Evolutionary conservation across 2,797 vertebrate genomes (phyloP).

Genomic region (Coregonus suidteri): DNA sequence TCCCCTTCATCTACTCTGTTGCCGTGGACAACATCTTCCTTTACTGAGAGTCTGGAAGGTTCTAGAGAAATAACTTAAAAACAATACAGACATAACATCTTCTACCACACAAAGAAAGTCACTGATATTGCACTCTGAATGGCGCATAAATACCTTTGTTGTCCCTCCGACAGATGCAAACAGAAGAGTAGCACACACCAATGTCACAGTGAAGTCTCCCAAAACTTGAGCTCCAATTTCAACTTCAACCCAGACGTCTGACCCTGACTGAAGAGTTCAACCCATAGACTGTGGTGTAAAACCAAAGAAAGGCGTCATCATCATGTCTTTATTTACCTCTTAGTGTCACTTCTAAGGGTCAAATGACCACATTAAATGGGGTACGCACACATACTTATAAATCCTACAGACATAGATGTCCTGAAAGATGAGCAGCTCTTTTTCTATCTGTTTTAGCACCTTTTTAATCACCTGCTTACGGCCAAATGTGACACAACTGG

Average conservation of each 20-base stretch:
- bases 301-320: constrained; percentile 51
- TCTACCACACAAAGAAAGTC: neutral
- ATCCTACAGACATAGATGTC: constrained; percentile 59
- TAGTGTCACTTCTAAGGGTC: constrained; percentile 26
- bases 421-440: constrained; percentile 52
- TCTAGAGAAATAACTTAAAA: neutral
- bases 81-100: neutral
- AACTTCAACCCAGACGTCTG: neutral
- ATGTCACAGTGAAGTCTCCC: neutral
- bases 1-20: neutral
- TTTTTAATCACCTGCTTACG: constrained; percentile 42
- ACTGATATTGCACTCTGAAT: neutral
- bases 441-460: constrained; percentile 52
- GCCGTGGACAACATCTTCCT: neutral
- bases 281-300: neutral
- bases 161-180: neutral
- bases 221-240: neutral
- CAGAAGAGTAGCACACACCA: neutral
- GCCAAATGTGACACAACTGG: constrained; percentile 33
- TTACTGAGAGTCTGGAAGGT: neutral
- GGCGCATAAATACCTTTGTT: neutral
- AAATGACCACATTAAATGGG: constrained; percentile 17
- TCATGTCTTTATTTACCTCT: constrained; percentile 34
- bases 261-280: neutral
- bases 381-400: constrained; percentile 10